These are phyloP conservation scores for Sphaerodactylus townsendi DNA, from an alignment of 2,113 vertebrate genomes.

Conservation along the genomic window DNA sequence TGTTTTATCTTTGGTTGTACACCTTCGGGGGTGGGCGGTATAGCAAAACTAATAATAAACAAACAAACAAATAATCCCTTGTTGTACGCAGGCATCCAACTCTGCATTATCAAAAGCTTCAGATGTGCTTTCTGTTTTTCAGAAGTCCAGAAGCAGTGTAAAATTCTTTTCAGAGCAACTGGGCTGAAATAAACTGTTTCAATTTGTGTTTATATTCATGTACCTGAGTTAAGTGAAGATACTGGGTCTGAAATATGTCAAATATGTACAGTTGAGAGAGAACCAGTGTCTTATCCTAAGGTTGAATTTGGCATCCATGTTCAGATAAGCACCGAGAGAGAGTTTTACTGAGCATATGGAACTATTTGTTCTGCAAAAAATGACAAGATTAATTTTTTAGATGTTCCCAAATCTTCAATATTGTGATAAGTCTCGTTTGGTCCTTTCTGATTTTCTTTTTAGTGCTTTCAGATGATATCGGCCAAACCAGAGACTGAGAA, in stretches of 20 bases:
- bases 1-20: too few species aligned
- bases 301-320: neutral
- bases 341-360: neutral
- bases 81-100: neutral
- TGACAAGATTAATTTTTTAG: rapidly evolving
- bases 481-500: neutral
- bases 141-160: neutral
- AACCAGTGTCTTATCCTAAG: rapidly evolving
- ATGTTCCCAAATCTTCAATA: neutral
- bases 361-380: neutral
- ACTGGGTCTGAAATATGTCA: neutral
- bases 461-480: neutral
- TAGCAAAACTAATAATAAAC: too few species aligned
- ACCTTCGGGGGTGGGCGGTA: too few species aligned
- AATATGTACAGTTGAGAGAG: neutral
- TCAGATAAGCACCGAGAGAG: neutral
- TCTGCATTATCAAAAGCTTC: neutral
- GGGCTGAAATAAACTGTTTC: too few species aligned
- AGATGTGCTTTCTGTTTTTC: neutral
- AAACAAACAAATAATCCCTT: neutral
- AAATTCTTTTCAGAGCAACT: too few species aligned
- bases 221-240: neutral
- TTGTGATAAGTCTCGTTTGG: neutral
- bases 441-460: neutral
- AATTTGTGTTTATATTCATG: too few species aligned